Base-by-base conservation (phyloP, 2,113 vertebrate species). In the Carollia perspicillata region DNA sequence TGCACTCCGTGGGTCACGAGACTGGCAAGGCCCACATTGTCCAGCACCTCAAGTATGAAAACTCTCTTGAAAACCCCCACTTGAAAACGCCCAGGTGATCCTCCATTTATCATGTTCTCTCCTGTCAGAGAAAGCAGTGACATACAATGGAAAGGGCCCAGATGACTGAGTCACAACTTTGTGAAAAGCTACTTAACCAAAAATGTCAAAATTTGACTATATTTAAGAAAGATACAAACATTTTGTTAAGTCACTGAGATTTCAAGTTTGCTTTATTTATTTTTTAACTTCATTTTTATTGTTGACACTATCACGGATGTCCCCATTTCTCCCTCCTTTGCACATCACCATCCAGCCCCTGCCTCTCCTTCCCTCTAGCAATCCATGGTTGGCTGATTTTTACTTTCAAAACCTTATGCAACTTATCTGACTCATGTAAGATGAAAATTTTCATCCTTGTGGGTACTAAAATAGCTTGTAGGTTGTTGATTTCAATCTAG, bases 51-150 rank as follows among this genome's bases (percentile, higher is more conserved):
- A 86, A 51, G 2, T 18, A 9, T 23, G 58, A 68, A 16, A 55
- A 58, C 55, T 58, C 53, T 23, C 18, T 49, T 35, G 23, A 84
- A 92, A 30, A 18, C 7, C 33, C 3, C 35, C 7, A 6, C 11
- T 49, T 35, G 28, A 89, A 89, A 30, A 18, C 7, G 37, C 3
- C 40, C 7, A 6, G 37, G 10, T 1, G 6, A 69, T 18, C 6
- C 1, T 53, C 11, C 26, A 6, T 18, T 44, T n/a, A 16, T 18
- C 60, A 1, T 13, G 2, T 0, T 40, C 33, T 81, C 2, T 65
- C 22, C 28, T 35, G 5, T 37, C 12, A 68, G 14, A 92, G 6
- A 72, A 14, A 69, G 10, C 6, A 53, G 23, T 65, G 17, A 53
- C 22, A 53, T 2, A 75, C 3, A 35, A 44, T 13, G n/a, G 1